Evolutionary conservation across 2,797 vertebrate genomes (phyloP), one percentile per base, ranked within the genome.

Genomic region (Cygnus olor): DNA sequence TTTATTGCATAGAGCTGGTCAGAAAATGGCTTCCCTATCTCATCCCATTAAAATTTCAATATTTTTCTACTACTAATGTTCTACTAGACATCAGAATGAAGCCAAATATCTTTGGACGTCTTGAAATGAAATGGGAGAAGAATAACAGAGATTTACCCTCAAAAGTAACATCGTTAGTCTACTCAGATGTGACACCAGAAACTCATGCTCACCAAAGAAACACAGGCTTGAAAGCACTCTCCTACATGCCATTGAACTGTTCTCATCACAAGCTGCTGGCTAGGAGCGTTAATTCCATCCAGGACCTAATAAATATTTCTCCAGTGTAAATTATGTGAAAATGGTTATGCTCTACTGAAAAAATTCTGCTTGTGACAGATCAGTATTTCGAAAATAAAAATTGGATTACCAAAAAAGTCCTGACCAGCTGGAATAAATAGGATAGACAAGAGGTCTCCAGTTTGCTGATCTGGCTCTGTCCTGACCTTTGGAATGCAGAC

Each of bases 271-370:
- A 91, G 45, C 84, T 88, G 49, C 82, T 89, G 84, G 63, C 78
- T 74, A 73, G 68, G 57, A 92, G 60, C 4, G 20, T 66, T 71
- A 74, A 89, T 92, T 95, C 90, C 65, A 92, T 56, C 38, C 87
- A 85, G 82, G 89, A 80, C 72, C 89, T 88, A 80, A 91, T 85
- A 92, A 93, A 88, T 80, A 76, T 45, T 88, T 89, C 72, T 93
- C 49, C 72, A 79, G 58, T 56, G 82, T 72, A 85, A 95, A 83
- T 89, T 79, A 85, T 0, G 0, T 92, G 76, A 92, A 93, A 93
- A 92, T 0, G 2, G 45, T 56, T 53, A 47, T 8, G 34, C 28
- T 85, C 34, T 61, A 64, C 72, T 42, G 44, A 89, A 78, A 85
- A 92, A 86, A 51, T 25, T 73, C n/a, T 28, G 19, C 30, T 74